These are phyloP conservation scores for Diploptera punctata DNA, from an alignment of 2,888 invertebrate genomes.

Conservation along the genomic window DNA sequence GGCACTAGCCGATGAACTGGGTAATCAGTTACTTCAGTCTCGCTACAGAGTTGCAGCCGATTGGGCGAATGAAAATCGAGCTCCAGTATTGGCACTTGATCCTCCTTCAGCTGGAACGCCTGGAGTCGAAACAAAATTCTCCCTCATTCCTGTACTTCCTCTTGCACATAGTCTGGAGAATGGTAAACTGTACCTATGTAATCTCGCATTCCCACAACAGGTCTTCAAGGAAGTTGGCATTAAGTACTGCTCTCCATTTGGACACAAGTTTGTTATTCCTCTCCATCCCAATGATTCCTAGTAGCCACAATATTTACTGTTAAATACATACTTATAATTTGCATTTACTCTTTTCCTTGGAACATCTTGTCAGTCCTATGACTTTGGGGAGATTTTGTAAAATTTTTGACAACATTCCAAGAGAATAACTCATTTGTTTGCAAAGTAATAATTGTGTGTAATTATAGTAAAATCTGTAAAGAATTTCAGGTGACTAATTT, in stretches of 20 bases:
- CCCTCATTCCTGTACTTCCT: slow-evolving; percentile 74
- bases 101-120: slow-evolving; percentile 73
- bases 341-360: no score
- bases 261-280: slow-evolving; percentile 81
- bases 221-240: slow-evolving; percentile 79
- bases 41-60: slow-evolving; percentile 58
- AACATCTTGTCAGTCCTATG: no score
- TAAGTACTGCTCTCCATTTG: slow-evolving; percentile 84
- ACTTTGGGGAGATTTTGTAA: no score
- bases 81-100: slow-evolving; percentile 77
- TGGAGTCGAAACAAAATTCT: slow-evolving; percentile 69
- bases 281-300: slow-evolving; percentile 57
- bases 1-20: slow-evolving; percentile 58
- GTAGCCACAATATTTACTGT: no score
- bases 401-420: no score
- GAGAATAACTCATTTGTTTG: no score
- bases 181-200: slow-evolving; percentile 83
- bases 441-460: no score
- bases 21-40: slow-evolving; percentile 16
- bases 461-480: no score
- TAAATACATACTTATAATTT: no score
- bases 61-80: slow-evolving; percentile 75
- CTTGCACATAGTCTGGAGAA: slow-evolving; percentile 66
- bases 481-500: no score
- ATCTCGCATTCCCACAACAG: slow-evolving; percentile 80